These are phyloP conservation scores for Turdus rufiventris DNA, from an alignment of 2,113 vertebrate genomes.

Conservation along the genomic window DNA sequence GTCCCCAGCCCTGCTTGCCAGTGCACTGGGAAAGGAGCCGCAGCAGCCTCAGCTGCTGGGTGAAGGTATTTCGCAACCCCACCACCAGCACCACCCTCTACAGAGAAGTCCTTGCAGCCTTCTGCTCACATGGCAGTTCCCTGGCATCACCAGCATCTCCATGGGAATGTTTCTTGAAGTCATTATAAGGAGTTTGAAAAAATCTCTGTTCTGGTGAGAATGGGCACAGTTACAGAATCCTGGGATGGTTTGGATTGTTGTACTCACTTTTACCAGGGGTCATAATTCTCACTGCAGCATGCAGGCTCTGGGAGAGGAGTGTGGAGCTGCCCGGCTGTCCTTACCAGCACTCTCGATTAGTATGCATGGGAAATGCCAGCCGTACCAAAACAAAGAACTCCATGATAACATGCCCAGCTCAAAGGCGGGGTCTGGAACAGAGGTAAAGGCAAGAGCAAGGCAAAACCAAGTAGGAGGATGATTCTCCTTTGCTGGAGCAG, in stretches of 20 bases:
- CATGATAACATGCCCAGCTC: fast-evolving
- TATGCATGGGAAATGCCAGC: background rate
- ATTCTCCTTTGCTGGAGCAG: no score
- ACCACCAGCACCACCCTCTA: background rate
- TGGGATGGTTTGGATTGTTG: background rate
- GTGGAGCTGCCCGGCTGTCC: background rate
- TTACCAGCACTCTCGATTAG: no score
- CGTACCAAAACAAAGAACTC: background rate
- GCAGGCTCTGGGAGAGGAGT: background rate
- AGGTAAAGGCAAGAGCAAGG: background rate
- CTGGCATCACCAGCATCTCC: background rate
- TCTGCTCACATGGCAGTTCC: background rate
- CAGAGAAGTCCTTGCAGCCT: background rate
- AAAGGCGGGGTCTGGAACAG: background rate
- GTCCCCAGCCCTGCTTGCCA: background rate
- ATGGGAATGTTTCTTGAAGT: background rate
- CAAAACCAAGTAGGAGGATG: background rate
- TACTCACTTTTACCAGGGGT: background rate
- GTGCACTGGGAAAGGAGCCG: background rate
- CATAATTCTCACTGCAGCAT: background rate
- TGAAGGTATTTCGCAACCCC: background rate
- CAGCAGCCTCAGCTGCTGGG: background rate
- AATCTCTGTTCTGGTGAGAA: background rate
- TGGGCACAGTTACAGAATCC: background rate
- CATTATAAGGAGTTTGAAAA: background rate